Percentiles rank a stretch among this genome's conserved stretches.
Conservation (phyloP, 2,113 vertebrate species). For the Nycticorax nycticorax region DNA sequence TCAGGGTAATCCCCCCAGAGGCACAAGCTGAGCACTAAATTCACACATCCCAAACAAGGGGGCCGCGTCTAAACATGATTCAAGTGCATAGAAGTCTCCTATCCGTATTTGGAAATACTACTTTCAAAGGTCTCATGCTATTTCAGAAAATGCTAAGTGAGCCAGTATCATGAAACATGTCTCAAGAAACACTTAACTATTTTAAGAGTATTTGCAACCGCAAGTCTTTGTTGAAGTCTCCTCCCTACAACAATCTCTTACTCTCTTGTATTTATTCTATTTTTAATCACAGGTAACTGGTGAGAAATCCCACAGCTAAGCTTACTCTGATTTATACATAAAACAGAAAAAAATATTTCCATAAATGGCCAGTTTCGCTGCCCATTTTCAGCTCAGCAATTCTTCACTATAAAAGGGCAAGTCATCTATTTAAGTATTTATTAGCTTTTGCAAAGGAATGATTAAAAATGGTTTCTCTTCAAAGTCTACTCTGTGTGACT, state of each 20-base stretch:
- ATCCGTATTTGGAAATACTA: slow-evolving; percentile 21
- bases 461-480: background rate
- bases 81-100: background rate
- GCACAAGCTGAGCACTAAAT: background rate
- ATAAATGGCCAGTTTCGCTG: background rate
- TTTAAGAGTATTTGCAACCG: background rate
- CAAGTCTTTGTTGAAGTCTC: background rate
- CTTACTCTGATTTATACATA: background rate
- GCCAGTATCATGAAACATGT: background rate
- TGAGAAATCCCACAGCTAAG: background rate
- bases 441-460: background rate
- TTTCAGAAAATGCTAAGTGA: background rate
- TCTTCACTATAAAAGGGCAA: background rate
- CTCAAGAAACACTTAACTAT: background rate
- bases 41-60: background rate
- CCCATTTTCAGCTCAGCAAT: background rate
- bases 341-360: background rate
- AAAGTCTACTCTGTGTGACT: background rate
- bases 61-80: background rate
- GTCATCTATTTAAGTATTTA: background rate
- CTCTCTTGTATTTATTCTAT: background rate
- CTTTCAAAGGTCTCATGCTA: background rate
- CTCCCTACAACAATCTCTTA: background rate
- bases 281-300: background rate
- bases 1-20: background rate